Percentiles rank a stretch among this genome's conserved stretches.
phyloP scores from a whole-genome alignment of 1,140 invertebrate species.

The Anastatus disparis region DNA sequence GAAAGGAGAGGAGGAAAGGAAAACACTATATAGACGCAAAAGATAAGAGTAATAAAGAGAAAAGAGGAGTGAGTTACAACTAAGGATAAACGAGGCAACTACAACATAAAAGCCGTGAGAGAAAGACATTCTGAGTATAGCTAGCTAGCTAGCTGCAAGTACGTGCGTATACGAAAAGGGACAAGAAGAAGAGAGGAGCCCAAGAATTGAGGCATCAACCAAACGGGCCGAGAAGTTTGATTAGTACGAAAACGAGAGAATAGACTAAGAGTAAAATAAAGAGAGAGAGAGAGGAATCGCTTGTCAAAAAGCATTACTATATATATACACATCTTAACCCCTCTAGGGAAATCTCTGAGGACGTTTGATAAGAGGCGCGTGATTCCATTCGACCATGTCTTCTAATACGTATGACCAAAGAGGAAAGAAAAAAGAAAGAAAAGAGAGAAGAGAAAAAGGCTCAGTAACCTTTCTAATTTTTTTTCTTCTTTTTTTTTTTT shows the following conservation, averaged over 20 bases:
- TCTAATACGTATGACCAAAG: slow-evolving; percentile 12
- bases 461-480: neutral
- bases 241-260: slow-evolving; percentile 42
- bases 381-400: slow-evolving; percentile 44
- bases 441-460: too few relatives aligned
- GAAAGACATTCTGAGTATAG: too few relatives aligned
- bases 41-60: too few relatives aligned
- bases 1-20: too few relatives aligned
- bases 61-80: too few relatives aligned
- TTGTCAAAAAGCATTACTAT: slow-evolving; percentile 11
- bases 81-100: too few relatives aligned
- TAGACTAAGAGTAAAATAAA: neutral
- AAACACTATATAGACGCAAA: too few relatives aligned
- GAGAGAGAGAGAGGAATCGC: slow-evolving; percentile 34
- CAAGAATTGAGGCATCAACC: slow-evolving; percentile 16
- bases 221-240: slow-evolving; percentile 45
- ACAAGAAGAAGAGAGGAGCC: too few relatives aligned
- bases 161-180: too few relatives aligned
- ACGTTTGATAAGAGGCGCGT: slow-evolving; percentile 53
- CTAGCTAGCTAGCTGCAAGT: too few relatives aligned
- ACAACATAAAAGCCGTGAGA: too few relatives aligned
- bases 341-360: slow-evolving; percentile 52
- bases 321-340: neutral
- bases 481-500: too few relatives aligned
- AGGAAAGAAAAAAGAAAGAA: neutral